These are phyloP conservation scores for Siniperca obscura DNA, from an alignment of 2,797 vertebrate genomes.

Conservation along the genomic window DNA sequence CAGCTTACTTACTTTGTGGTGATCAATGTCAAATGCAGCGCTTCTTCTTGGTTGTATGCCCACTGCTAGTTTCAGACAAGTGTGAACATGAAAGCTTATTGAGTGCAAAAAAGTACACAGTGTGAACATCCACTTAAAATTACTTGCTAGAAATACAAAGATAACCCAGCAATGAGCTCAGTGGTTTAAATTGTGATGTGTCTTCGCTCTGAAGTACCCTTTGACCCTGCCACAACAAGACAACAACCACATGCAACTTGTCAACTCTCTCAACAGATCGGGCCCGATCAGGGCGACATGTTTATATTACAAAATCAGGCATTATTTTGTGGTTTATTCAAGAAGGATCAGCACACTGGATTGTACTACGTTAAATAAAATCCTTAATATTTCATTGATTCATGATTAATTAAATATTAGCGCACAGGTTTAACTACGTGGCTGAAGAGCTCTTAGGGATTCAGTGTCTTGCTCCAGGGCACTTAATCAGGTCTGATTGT, in stretches of 20 bases:
- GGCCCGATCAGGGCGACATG: neutral
- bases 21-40: no score
- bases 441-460: neutral
- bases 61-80: neutral
- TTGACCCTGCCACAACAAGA: conserved; percentile 19
- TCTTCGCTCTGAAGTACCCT: neutral
- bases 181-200: neutral
- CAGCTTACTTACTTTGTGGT: no score
- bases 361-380: neutral
- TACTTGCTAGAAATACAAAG: neutral
- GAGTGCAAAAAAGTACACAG: neutral
- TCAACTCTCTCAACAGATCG: no score
- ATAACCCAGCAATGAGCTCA: neutral
- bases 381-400: neutral
- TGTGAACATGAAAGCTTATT: neutral
- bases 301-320: neutral
- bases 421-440: neutral
- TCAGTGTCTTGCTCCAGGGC: conserved; percentile 6
- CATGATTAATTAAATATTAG: neutral
- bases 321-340: neutral
- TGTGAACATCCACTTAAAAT: neutral
- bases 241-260: conserved; percentile 9
- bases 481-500: neutral
- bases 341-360: neutral
- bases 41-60: neutral